Base-by-base conservation (phyloP, 2,888 invertebrate species). In the Thera britannica region DNA sequence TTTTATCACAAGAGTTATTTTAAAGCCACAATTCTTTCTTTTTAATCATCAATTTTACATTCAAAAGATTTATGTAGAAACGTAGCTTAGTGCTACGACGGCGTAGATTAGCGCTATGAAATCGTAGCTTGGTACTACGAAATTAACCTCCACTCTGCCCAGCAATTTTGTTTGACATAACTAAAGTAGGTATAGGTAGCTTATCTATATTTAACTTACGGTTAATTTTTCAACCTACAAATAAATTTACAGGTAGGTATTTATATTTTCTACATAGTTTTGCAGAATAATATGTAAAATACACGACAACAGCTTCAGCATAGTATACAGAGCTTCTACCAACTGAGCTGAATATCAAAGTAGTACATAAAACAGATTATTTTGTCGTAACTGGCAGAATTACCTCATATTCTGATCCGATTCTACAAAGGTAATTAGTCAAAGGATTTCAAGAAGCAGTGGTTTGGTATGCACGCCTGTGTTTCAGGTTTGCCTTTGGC, bases 351-450 rank as follows among this genome's bases (percentile, higher is more conserved):
- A 23, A 23, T 23, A 23, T 23, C 23, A 23, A 23, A 23, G 23
- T 23, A 23, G 23, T 23, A 9, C 54, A n/a, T 46, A 1, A 54
- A 58, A 65, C 44, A 61, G 61, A 64, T 61, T 68, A 49, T 51
- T 44, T 51, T 12, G 38, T 49, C 11, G 0, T 62, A 63, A 54
- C 57, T 57, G 52, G 58, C 59, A n/a, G 51, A 56, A 63, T 63
- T 60, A 12, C 11, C 6, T 41, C 9, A 49, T 57, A 61, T 61
- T 61, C 52, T 60, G 11, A 49, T 62, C 34, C 12, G 8, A 36
- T 60, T 48, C 46, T 5, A 55, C 68, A 60, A 64, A 64, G 67
- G 44, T 65, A 69, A 69, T 69, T 65, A 60, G 46, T 57, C 69
- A 65, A 69, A 69, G 62, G 62, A 55, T 62, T 56, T 63, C 48